These are phyloP conservation scores for Lasioglossum leucozonium DNA, from an alignment of 2,888 invertebrate species.

Conservation along the genomic window DNA sequence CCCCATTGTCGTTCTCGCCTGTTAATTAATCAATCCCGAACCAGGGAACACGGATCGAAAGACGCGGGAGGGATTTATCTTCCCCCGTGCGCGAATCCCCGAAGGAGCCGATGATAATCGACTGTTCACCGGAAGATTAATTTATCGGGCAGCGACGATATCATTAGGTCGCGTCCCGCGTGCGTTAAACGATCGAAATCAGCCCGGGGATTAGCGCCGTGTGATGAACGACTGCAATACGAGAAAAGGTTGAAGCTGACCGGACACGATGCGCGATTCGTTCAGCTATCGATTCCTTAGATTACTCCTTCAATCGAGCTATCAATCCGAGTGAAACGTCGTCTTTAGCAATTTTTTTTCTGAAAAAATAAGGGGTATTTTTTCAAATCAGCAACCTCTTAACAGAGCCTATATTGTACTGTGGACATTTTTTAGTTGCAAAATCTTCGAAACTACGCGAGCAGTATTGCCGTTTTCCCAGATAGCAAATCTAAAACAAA, in stretches of 20 bases:
- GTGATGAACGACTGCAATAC: slow-evolving; percentile 5
- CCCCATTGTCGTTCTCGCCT: slow-evolving; percentile 46
- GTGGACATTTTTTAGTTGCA: no score
- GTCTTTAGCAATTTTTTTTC: not conserved
- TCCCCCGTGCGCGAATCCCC: slow-evolving; percentile 38
- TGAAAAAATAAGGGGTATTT: not conserved
- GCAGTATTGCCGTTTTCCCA: no score
- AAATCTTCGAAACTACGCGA: no score
- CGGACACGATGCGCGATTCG: not conserved
- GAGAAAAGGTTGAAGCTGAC: not conserved
- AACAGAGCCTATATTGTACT: not conserved
- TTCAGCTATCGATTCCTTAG: not conserved
- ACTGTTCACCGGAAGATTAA: slow-evolving; percentile 64
- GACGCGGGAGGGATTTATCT: slow-evolving; percentile 63
- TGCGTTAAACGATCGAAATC: slow-evolving; percentile 53
- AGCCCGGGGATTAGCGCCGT: slow-evolving; percentile 15
- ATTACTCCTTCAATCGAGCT: not conserved
- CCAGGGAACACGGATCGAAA: slow-evolving; percentile 47
- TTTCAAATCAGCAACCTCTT: not conserved
- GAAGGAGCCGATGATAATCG: slow-evolving; percentile 60
- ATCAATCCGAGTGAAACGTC: not conserved
- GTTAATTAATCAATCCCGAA: slow-evolving; percentile 68
- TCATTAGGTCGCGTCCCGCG: slow-evolving; percentile 44
- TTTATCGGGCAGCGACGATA: slow-evolving; percentile 54
- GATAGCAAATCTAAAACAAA: no score